Conservation (phyloP, 2,888 invertebrate genomes). For the Aproaerema taeniolella region DNA sequence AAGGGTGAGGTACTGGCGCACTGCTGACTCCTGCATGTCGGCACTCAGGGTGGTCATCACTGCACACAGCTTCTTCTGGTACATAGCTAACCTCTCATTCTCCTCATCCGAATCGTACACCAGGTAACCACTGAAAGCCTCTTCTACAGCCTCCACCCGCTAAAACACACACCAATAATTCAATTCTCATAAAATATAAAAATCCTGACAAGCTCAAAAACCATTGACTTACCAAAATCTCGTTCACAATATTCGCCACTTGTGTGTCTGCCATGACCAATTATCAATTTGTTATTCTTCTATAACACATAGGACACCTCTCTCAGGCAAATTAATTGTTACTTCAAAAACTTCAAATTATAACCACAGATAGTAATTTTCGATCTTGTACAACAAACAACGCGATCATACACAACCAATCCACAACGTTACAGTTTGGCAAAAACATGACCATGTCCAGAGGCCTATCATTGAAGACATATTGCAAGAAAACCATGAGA, state of each 20-base stretch:
- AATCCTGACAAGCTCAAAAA: not conserved
- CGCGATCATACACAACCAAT: too few relatives aligned
- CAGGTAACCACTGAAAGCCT: conserved; percentile 92
- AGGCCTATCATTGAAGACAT: too few relatives aligned
- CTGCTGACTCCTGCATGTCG: conserved; percentile 85
- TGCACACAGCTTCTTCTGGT: conserved; percentile 82
- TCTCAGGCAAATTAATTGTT: too few relatives aligned
- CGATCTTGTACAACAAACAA: too few relatives aligned
- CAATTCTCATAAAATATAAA: not conserved
- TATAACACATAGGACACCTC: too few relatives aligned
- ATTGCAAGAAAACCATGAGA: too few relatives aligned
- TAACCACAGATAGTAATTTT: too few relatives aligned
- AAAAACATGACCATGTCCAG: too few relatives aligned
- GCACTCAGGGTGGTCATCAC: conserved; percentile 81
- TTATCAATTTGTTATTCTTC: not conserved
- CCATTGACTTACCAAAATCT: conserved; percentile 77
- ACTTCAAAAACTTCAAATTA: too few relatives aligned
- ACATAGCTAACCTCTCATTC: conserved; percentile 80
- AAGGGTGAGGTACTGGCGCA: conserved; percentile 85
- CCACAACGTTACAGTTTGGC: too few relatives aligned
- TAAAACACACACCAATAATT: conserved; percentile 42
- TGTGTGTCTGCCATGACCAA: conserved; percentile 78
- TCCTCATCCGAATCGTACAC: conserved; percentile 86
- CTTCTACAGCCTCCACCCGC: conserved; percentile 91
- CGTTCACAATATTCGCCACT: conserved; percentile 80